phyloP scores from a whole-genome alignment of 2,888 invertebrate species.

The Pseudanteris insignis region DNA sequence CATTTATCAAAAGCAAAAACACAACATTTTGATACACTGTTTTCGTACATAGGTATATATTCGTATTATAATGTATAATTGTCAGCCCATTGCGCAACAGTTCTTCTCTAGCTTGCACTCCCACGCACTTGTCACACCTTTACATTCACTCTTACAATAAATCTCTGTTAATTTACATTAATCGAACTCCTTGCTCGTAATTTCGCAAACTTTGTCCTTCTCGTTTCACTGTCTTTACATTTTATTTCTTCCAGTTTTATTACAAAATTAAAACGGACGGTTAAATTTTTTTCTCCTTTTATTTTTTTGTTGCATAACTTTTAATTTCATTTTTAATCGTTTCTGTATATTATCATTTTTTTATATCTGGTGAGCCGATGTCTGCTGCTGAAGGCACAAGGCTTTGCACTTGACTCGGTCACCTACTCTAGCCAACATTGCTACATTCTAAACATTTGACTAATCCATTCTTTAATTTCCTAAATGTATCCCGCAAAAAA shows the following conservation, averaged over 20 bases:
- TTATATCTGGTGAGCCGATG: conserved; percentile 62
- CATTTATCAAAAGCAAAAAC: too few species aligned
- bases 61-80: too few species aligned
- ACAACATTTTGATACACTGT: too few species aligned
- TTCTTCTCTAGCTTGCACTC: conserved; percentile 24
- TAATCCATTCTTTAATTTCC: conserved; percentile 36
- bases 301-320: too few species aligned
- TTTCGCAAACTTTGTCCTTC: conserved; percentile 9
- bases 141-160: conserved; percentile 35
- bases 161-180: conserved; percentile 35
- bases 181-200: conserved; percentile 10
- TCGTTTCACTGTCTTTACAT: conserved; percentile 25
- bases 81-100: too few species aligned
- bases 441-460: conserved; percentile 44
- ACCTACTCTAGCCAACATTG: conserved; percentile 62
- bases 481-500: conserved; percentile 31
- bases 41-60: too few species aligned
- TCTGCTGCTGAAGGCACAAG: conserved; percentile 67
- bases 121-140: conserved; percentile 36
- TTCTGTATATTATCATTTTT: conserved; percentile 23
- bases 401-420: conserved; percentile 67
- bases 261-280: conserved; percentile 66
- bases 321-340: not conserved
- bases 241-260: conserved; percentile 52
- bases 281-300: conserved; percentile 61